Evolutionary conservation across 2,113 vertebrate genomes (phyloP).

Genomic region (Thryonomys swinderianus): DNA sequence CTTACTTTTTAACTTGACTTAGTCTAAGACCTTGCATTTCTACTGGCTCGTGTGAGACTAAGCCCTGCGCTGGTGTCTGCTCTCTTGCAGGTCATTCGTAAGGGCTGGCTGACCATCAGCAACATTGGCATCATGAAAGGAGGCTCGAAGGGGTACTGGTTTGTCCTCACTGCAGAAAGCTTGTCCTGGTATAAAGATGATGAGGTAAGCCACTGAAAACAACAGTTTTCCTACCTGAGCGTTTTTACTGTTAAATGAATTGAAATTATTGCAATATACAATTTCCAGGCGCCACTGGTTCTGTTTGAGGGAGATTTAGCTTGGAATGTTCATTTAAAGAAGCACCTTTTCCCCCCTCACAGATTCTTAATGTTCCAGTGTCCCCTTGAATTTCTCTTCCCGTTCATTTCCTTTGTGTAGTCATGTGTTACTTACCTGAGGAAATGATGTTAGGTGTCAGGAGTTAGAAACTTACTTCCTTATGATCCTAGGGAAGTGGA

Average conservation of each 20-base stretch:
- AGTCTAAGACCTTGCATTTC: background rate
- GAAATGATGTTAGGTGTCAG: background rate
- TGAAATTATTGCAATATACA: background rate
- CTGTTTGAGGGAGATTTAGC: background rate
- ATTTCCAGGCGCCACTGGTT: background rate
- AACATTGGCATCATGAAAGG: conserved; percentile 93
- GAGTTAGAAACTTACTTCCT: conserved; percentile 6
- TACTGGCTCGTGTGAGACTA: background rate
- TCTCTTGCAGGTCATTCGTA: conserved; percentile 92
- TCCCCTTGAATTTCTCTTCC: background rate
- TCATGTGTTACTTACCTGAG: conserved; percentile 2
- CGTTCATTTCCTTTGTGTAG: background rate
- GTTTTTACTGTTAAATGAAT: background rate
- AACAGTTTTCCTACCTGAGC: background rate
- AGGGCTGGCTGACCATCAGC: conserved; percentile 95
- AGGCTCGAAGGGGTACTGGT: conserved; percentile 92
- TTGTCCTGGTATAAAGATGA: conserved; percentile 94
- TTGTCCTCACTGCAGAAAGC: conserved; percentile 91
- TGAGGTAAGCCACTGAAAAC: conserved; percentile 85
- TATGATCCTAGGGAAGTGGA: background rate
- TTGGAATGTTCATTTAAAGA: background rate
- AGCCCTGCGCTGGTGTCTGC: conserved; percentile 75
- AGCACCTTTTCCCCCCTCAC: background rate
- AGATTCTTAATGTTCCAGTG: background rate
- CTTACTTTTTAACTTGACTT: background rate